These are phyloP conservation scores for Chiloscyllium punctatum DNA, from an alignment of 2,797 vertebrate species.

Conservation along the genomic window DNA sequence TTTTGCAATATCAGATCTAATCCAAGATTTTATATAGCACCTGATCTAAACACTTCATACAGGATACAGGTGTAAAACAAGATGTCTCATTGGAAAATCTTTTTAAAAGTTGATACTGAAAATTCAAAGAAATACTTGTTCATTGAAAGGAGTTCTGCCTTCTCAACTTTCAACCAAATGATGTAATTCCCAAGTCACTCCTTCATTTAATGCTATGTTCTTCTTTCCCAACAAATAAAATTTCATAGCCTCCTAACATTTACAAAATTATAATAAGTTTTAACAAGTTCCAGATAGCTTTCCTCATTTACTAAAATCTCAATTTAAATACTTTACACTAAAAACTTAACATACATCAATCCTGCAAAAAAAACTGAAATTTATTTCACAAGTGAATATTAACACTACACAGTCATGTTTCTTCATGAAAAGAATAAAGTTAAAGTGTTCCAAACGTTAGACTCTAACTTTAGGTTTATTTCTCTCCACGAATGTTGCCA, in stretches of 20 bases:
- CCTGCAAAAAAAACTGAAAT: neutral
- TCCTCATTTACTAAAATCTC: neutral
- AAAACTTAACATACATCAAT: neutral
- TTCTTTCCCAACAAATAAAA: neutral
- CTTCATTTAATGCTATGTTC: neutral
- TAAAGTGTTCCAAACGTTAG: no score
- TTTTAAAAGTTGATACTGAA: neutral
- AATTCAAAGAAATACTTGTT: neutral
- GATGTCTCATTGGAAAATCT: neutral
- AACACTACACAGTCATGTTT: neutral
- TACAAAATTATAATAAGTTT: neutral
- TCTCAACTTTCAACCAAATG: neutral
- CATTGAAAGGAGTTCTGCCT: neutral
- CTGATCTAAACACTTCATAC: neutral
- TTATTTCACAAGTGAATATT: neutral
- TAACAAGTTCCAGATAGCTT: neutral
- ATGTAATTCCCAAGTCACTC: neutral
- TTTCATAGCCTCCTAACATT: neutral
- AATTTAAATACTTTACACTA: neutral
- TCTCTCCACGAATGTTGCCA: no score
- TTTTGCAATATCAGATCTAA: neutral
- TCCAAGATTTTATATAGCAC: neutral
- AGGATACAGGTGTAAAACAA: neutral
- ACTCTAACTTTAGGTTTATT: no score
- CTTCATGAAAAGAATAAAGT: no score